Conservation (phyloP, 2,888 invertebrate genomes). For the Euspilapteryx auroguttella region DNA sequence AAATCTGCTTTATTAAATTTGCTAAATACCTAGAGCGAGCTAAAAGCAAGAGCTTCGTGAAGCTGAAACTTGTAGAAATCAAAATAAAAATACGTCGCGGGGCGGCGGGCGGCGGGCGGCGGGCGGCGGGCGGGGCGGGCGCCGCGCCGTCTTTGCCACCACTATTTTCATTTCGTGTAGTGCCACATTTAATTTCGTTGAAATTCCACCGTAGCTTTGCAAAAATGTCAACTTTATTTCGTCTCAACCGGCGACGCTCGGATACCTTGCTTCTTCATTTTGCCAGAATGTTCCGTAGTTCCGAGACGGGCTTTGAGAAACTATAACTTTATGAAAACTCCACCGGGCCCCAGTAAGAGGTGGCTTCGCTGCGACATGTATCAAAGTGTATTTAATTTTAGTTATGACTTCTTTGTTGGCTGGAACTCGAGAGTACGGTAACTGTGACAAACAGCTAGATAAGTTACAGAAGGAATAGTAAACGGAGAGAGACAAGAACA, state of each 20-base stretch:
- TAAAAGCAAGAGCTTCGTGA: not conserved
- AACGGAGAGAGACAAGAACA: too few species aligned
- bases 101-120: slow-evolving; percentile 5
- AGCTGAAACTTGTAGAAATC: not conserved
- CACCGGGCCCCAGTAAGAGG: slow-evolving; percentile 45
- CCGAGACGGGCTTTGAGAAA: slow-evolving; percentile 55
- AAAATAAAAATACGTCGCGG: slow-evolving; percentile 5
- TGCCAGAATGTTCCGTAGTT: slow-evolving; percentile 47
- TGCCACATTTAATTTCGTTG: slow-evolving; percentile 61
- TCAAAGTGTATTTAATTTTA: slow-evolving; percentile 57
- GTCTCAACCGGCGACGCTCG: slow-evolving; percentile 47
- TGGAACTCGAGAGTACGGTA: too few species aligned
- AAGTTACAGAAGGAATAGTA: too few species aligned
- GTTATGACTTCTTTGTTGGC: slow-evolving; percentile 41
- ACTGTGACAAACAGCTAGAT: too few species aligned
- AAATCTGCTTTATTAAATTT: not conserved
- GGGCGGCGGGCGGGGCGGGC: slow-evolving; percentile 8
- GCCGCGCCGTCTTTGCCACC: slow-evolving; percentile 19
- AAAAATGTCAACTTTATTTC: slow-evolving; percentile 62
- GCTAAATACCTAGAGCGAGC: not conserved
- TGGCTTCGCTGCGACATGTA: slow-evolving; percentile 52
- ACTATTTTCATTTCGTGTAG: slow-evolving; percentile 56
- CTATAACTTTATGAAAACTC: slow-evolving; percentile 58
- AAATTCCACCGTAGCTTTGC: slow-evolving; percentile 59
- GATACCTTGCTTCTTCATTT: slow-evolving; percentile 53